phyloP scores from a whole-genome alignment of 2,113 vertebrate genomes.

The Ranitomeya variabilis region DNA sequence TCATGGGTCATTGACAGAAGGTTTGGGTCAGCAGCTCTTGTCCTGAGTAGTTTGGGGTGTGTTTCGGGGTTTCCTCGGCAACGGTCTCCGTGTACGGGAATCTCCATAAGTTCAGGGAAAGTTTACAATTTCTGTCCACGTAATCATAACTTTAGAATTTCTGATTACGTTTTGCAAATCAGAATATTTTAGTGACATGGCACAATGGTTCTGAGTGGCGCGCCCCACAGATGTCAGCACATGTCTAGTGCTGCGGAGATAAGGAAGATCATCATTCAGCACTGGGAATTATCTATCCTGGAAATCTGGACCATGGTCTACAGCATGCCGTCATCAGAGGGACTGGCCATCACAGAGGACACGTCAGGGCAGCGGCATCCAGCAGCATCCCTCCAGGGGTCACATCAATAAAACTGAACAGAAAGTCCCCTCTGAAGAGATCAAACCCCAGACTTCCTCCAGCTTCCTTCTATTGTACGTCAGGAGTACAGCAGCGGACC shows the following conservation, averaged over 20 bases:
- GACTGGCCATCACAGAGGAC: background rate
- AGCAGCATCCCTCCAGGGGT: background rate
- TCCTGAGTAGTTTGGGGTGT: background rate
- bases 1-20: background rate
- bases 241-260: background rate
- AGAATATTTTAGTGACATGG: background rate
- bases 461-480: slow-evolving; percentile 44
- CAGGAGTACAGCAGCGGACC: background rate
- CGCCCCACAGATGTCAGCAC: background rate
- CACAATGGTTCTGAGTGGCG: background rate
- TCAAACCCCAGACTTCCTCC: slow-evolving; percentile 40
- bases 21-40: background rate
- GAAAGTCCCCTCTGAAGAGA: background rate
- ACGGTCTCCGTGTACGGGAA: background rate
- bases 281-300: background rate
- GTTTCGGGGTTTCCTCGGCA: background rate
- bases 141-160: background rate
- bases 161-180: background rate
- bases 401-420: background rate
- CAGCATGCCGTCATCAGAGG: background rate
- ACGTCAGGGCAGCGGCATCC: background rate
- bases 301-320: background rate
- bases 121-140: background rate
- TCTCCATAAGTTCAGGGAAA: slow-evolving; percentile 38
- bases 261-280: background rate